phyloP scores from a whole-genome alignment of 2,113 vertebrate genomes.

The Rhea pennata region DNA sequence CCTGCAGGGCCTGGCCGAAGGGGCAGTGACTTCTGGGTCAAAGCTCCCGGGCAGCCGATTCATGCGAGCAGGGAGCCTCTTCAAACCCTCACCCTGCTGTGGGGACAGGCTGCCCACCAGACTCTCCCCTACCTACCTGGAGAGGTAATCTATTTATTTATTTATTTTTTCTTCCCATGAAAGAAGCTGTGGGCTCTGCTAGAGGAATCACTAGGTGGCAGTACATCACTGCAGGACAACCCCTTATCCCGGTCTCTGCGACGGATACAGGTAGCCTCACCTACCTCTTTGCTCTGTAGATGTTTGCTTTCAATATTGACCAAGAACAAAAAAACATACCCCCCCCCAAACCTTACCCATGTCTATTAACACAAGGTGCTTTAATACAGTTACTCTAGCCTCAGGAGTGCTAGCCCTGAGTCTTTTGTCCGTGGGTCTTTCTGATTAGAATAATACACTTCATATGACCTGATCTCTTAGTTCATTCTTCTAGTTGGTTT shows the following conservation, averaged over 20 bases:
- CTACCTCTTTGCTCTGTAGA: not conserved
- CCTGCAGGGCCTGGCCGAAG: not conserved
- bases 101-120: not conserved
- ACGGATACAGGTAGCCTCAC: not conserved
- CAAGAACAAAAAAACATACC: too few species aligned
- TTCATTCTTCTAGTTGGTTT: not conserved
- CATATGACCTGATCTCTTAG: not conserved
- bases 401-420: not conserved
- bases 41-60: not conserved
- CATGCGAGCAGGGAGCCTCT: not conserved
- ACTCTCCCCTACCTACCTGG: fast-evolving
- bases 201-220: constrained; percentile 67
- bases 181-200: not conserved
- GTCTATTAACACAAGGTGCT: not conserved
- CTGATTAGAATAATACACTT: not conserved
- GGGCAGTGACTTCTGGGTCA: not conserved
- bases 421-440: not conserved
- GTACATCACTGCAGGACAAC: not conserved
- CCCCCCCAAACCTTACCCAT: too few species aligned
- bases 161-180: too few species aligned
- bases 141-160: not conserved
- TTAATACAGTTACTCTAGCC: not conserved
- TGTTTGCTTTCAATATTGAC: not conserved
- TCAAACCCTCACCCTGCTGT: not conserved
- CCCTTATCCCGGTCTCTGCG: not conserved